Conservation (phyloP, 1,140 invertebrate genomes). For the Halesus radiatus region DNA sequence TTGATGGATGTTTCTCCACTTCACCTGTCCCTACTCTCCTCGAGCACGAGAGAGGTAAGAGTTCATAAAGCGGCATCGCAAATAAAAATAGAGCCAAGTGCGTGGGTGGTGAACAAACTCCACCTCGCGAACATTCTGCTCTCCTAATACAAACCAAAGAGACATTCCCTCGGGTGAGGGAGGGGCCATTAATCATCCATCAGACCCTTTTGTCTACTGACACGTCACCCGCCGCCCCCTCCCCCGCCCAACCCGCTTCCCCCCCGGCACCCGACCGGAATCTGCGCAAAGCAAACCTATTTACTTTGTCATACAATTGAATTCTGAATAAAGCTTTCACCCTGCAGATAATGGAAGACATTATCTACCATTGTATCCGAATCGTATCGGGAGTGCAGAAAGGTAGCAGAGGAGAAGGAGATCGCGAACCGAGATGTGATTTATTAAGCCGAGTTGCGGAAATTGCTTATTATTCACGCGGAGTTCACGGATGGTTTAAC, state of each 20-base stretch:
- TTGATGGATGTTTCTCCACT: no score
- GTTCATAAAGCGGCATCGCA: conserved; percentile 26
- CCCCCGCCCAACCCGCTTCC: neutral
- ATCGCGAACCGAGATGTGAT: conserved; percentile 30
- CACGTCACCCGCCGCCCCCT: conserved; percentile 43
- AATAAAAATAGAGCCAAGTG: conserved; percentile 32
- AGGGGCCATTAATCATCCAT: conserved; percentile 64
- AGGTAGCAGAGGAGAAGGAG: conserved; percentile 25
- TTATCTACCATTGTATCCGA: conserved; percentile 54
- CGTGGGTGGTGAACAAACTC: conserved; percentile 11
- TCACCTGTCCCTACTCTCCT: no score
- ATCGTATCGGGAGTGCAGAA: conserved; percentile 41
- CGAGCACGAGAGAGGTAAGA: neutral
- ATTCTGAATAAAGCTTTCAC: conserved; percentile 50
- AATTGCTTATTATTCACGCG: conserved; percentile 42
- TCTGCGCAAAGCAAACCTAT: conserved; percentile 51
- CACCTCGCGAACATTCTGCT: conserved; percentile 29
- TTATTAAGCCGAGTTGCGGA: conserved; percentile 39
- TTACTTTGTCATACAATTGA: conserved; percentile 57
- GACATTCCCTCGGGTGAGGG: conserved; percentile 28
- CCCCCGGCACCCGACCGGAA: conserved; percentile 29
- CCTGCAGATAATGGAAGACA: conserved; percentile 50
- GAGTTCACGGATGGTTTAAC: conserved; percentile 39
- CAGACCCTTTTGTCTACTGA: conserved; percentile 62
- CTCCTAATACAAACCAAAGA: conserved; percentile 44